Percentiles rank a stretch among this genome's conserved stretches.
Conservation (phyloP, 2,888 invertebrate genomes). For the Leptothorax acervorum region DNA sequence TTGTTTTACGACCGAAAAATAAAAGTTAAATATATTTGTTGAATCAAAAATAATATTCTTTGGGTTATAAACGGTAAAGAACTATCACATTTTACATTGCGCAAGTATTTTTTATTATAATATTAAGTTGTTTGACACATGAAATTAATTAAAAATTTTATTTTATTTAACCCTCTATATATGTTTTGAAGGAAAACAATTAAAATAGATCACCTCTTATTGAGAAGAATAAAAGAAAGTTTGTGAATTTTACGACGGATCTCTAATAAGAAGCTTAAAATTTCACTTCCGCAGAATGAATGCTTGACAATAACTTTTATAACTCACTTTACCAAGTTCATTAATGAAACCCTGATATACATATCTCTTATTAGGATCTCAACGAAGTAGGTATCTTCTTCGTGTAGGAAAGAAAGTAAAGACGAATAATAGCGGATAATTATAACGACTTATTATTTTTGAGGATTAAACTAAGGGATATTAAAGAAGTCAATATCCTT, state of each 20-base stretch:
- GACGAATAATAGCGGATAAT: not conserved
- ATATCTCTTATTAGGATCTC: not conserved
- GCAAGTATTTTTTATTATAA: not conserved
- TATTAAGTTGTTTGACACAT: not conserved
- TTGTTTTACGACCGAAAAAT: not conserved
- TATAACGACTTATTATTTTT: constrained; percentile 14
- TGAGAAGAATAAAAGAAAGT: not conserved
- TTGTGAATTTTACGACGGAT: not conserved
- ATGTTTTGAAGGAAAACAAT: not conserved
- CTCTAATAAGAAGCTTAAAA: not conserved
- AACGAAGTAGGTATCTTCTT: constrained; percentile 7
- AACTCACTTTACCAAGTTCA: not conserved
- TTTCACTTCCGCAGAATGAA: not conserved
- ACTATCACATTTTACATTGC: not conserved
- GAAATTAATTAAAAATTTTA: not conserved
- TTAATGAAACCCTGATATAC: not conserved
- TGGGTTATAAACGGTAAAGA: not conserved
- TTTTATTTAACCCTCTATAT: not conserved
- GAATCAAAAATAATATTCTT: not conserved
- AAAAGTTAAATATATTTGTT: not conserved
- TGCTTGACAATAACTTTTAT: constrained; percentile 21
- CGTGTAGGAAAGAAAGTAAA: not conserved
- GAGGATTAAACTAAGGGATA: not conserved
- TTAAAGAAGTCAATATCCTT: not conserved
- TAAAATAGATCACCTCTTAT: constrained; percentile 2